Percentiles rank a stretch among this genome's conserved stretches.
Evolutionary conservation across 2,113 vertebrate species (phyloP).

Genomic region (Geococcyx californianus): DNA sequence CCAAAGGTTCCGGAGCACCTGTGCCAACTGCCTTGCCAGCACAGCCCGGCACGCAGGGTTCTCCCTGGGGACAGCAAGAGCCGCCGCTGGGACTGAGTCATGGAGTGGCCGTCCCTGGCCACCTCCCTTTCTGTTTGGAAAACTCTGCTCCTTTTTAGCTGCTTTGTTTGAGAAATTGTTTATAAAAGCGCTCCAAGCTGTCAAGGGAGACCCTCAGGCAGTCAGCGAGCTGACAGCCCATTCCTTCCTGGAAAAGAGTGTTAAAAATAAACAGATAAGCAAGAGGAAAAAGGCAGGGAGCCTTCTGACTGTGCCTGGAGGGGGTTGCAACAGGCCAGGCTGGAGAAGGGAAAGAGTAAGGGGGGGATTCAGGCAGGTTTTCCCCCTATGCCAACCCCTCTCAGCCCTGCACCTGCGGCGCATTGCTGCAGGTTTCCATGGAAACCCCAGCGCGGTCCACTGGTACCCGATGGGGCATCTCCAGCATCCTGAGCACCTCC

Average conservation of each 20-base stretch:
- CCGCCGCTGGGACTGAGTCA: not conserved
- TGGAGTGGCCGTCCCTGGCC: not conserved
- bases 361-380: not conserved
- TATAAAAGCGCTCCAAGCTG: conserved; percentile 54
- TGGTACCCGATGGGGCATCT: conserved; percentile 54
- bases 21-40: not conserved
- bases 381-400: not conserved
- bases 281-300: conserved; percentile 25
- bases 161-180: conserved; percentile 61
- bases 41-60: fast-evolving
- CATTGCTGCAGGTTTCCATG: conserved; percentile 66
- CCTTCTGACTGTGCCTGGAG: not conserved
- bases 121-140: conserved; percentile 29
- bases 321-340: not conserved
- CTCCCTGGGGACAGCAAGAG: not conserved
- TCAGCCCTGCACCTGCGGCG: not conserved
- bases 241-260: conserved; percentile 63
- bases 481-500: not conserved
- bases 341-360: not conserved
- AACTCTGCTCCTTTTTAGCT: conserved; percentile 6
- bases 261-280: conserved; percentile 45
- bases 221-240: conserved; percentile 32
- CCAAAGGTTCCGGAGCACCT: not conserved
- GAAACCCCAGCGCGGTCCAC: conserved; percentile 54
- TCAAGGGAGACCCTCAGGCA: conserved; percentile 39